Evolutionary conservation across 2,113 vertebrate species (phyloP), one percentile per base, ranked within the genome.

Genomic region (Callopanchax toddi): DNA sequence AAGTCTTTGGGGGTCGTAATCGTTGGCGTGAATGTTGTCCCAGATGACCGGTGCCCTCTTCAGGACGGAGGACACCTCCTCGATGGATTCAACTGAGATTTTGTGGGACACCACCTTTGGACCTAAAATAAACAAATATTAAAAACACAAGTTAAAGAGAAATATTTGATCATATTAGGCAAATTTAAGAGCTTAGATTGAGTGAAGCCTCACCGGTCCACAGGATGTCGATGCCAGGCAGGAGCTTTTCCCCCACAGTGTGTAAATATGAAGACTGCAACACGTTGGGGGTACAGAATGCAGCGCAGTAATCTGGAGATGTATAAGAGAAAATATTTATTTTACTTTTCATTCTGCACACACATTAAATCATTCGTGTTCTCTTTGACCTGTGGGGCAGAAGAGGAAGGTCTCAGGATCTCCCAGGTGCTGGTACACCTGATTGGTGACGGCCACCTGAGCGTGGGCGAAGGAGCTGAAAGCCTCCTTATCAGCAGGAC

Each of bases 21-120:
- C 97, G 45, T 99, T 99, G 53, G 97, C 97, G 44, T 99, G 97
- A 81, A 99, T 96, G 71, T 99, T 99, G 92, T 99, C 97, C 97
- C 97, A 99, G 78, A 99, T 99, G 69, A 99, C 94, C 15, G 97
- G 97, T 0, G 96, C 86, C 84, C 97, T 95, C 81, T 93, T 94
- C 67, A 99, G 91, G 71, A 99, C 95, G 29, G 94, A 92, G 2
- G 96, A 95, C 74, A 99, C 95, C 79, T 99, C 97, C 62, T 97
- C 96, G 11, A 99, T 97, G 58, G 96, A 97, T 65, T 95, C 95
- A n/a, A 98, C 95, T 0, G 96, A 93, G 91, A 99, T 98, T 84
- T 95, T 94, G 89, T 99, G 94, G 58, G 96, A 98, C 73, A 99
- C 97, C 85, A 99, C 97, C 87, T 99, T 99, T 0, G 97, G 97